Evolutionary conservation across 2,888 invertebrate species (phyloP).

Genomic region (Hemithea aestivaria): DNA sequence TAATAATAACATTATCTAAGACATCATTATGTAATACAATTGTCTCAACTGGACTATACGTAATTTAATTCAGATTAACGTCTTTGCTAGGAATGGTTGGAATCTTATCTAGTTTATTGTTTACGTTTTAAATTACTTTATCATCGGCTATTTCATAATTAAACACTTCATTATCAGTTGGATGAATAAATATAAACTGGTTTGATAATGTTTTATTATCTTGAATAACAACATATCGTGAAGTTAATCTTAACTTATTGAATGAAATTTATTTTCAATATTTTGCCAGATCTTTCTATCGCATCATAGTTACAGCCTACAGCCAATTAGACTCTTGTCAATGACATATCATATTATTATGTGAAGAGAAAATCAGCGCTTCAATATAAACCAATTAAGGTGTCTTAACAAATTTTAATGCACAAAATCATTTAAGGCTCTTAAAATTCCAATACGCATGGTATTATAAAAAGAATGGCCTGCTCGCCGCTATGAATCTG

Average conservation of each 20-base stretch:
- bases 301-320: too few species aligned
- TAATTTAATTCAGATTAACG: constrained; percentile 12
- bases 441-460: constrained; percentile 15
- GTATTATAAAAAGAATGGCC: constrained; percentile 53
- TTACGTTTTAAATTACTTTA: constrained; percentile 13
- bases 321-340: too few species aligned
- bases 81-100: constrained; percentile 8
- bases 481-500: constrained; percentile 39
- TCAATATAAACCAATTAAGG: too few species aligned
- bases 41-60: constrained; percentile 6
- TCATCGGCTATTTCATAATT: constrained; percentile 11
- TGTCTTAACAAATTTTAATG: not conserved
- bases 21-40: constrained; percentile 7
- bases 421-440: constrained; percentile 11
- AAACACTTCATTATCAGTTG: constrained; percentile 10
- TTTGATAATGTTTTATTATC: constrained; percentile 4
- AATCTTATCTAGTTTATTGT: constrained; percentile 12
- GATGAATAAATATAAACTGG: not conserved
- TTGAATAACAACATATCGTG: too few species aligned
- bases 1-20: constrained; percentile 1
- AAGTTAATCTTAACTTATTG: too few species aligned
- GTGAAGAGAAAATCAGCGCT: too few species aligned
- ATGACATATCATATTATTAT: too few species aligned
- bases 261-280: too few species aligned
- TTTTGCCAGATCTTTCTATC: too few species aligned